Conservation (phyloP, 2,113 vertebrate species). For the Nesogale talazaci region DNA sequence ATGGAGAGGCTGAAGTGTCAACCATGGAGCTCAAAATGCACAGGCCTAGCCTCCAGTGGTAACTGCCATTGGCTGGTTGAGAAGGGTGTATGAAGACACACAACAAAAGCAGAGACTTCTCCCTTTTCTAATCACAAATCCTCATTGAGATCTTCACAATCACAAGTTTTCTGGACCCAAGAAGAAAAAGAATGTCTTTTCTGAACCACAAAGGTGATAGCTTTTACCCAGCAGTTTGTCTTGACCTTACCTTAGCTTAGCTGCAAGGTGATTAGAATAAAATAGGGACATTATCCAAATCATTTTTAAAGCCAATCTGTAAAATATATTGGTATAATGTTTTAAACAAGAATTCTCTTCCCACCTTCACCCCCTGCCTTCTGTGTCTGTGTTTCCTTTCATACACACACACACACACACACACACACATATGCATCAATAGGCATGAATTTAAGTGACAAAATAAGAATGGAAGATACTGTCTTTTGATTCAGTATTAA, state of each 20-base stretch:
- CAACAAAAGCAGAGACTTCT: background rate
- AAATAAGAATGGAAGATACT: background rate
- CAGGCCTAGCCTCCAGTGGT: background rate
- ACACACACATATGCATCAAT: background rate
- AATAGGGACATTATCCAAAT: background rate
- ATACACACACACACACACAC: background rate
- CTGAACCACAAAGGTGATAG: background rate
- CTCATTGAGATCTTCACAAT: background rate
- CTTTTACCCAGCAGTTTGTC: background rate
- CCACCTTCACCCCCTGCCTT: background rate
- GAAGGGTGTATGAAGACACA: background rate
- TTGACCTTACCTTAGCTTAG: background rate
- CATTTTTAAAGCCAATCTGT: background rate
- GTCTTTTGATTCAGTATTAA: constrained; percentile 33
- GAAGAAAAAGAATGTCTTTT: background rate
- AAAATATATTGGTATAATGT: background rate
- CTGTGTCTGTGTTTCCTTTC: no score
- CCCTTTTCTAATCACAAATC: background rate
- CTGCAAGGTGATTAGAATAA: background rate
- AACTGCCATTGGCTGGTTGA: background rate
- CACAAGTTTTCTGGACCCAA: background rate
- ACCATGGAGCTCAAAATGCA: background rate
- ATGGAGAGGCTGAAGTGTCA: background rate
- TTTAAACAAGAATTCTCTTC: background rate
- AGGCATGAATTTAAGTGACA: background rate